Evolutionary conservation across 2,888 invertebrate genomes (phyloP).

Genomic region (Asteroscopus sphinx): DNA sequence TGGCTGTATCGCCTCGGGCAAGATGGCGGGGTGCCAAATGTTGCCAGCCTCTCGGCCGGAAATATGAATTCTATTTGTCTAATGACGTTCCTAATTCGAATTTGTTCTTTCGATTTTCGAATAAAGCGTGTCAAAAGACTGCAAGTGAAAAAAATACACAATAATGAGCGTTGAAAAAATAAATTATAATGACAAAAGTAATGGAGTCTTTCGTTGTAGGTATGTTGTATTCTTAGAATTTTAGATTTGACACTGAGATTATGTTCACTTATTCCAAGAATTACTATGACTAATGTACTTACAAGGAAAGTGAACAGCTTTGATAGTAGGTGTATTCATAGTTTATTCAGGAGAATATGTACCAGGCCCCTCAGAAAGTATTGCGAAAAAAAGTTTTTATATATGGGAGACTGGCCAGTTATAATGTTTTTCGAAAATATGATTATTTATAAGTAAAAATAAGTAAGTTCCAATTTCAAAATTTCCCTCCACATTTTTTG

Average conservation of each 20-base stretch:
- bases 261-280: slow-evolving; percentile 6
- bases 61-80: slow-evolving; percentile 83
- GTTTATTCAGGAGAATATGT: too few relatives aligned
- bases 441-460: too few relatives aligned
- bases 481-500: too few relatives aligned
- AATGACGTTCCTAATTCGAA: slow-evolving; percentile 76
- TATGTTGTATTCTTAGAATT: slow-evolving; percentile 23
- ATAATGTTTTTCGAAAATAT: too few relatives aligned
- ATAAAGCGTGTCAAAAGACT: slow-evolving; percentile 33
- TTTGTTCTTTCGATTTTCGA: slow-evolving; percentile 52
- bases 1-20: slow-evolving; percentile 84
- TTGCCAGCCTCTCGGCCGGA: slow-evolving; percentile 81
- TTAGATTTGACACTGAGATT: slow-evolving; percentile 15
- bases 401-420: too few relatives aligned
- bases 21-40: slow-evolving; percentile 85
- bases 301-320: not conserved
- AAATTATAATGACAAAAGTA: slow-evolving; percentile 20
- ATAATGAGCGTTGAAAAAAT: slow-evolving; percentile 2
- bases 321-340: too few relatives aligned
- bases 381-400: too few relatives aligned
- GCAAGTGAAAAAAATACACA: slow-evolving; percentile 20
- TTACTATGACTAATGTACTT: slow-evolving; percentile 5
- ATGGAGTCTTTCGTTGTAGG: slow-evolving; percentile 19
- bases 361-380: too few relatives aligned
- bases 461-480: too few relatives aligned